phyloP scores from a whole-genome alignment of 1,140 invertebrate species.

The Pentalonia nigronervosa region DNA sequence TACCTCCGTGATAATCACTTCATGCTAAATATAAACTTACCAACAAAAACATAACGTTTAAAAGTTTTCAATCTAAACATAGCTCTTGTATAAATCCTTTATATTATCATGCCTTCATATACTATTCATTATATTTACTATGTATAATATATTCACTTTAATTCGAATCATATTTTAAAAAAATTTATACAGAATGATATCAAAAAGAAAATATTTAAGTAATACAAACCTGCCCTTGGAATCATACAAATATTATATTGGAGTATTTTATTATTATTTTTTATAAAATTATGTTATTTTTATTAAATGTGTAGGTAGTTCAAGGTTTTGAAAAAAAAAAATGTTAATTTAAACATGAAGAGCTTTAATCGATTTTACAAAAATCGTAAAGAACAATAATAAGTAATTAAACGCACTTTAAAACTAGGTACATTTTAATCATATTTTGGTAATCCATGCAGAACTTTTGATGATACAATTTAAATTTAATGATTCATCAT shows the following conservation, averaged over 20 bases:
- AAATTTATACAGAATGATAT: not conserved
- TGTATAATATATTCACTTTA: not conserved
- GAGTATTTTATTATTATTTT: not conserved
- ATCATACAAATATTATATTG: not conserved
- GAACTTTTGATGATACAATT: not conserved
- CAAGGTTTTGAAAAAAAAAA: not conserved
- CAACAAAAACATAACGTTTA: not conserved
- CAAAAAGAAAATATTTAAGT: not conserved
- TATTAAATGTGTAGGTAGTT: not conserved
- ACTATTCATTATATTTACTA: not conserved
- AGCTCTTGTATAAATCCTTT: not conserved
- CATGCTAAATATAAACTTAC: not conserved
- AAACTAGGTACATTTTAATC: no score
- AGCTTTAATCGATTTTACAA: not conserved
- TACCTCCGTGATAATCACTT: not conserved
- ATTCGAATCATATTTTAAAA: not conserved
- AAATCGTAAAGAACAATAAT: not conserved
- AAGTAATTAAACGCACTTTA: no score
- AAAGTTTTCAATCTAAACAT: not conserved
- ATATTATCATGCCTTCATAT: not conserved
- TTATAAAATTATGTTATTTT: not conserved
- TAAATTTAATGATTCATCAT: not conserved
- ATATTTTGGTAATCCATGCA: no score
- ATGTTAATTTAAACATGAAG: not conserved
- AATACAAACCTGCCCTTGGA: not conserved